Conservation (phyloP, 2,888 invertebrate genomes). For the Drosophila ustulata region DNA sequence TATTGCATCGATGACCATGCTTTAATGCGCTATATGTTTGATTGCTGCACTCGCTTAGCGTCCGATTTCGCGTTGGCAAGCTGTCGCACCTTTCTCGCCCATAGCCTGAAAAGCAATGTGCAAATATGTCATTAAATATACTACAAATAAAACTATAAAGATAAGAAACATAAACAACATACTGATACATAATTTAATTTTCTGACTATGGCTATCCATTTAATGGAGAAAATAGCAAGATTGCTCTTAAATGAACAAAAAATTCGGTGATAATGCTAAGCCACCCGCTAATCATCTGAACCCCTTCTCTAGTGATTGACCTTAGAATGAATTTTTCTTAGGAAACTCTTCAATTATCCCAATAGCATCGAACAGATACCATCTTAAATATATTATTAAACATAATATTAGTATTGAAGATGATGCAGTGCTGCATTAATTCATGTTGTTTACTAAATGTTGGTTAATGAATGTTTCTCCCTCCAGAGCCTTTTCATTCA, state of each 20-base stretch:
- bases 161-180: no score
- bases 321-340: no score
- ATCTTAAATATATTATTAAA: no score
- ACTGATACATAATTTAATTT: no score
- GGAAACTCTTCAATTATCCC: no score
- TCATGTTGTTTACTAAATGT: not conserved
- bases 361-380: no score
- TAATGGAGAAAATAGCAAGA: no score
- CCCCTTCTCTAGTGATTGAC: no score
- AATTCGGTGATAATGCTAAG: not conserved
- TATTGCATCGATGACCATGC: slow-evolving; percentile 84
- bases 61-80: slow-evolving; percentile 90
- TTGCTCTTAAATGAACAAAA: no score
- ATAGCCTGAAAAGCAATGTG: slow-evolving; percentile 40
- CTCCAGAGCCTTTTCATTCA: not conserved
- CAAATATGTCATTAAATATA: not conserved
- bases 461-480: not conserved
- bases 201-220: no score
- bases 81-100: slow-evolving; percentile 91
- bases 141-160: no score
- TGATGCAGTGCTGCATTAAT: not conserved
- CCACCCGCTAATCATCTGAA: not conserved
- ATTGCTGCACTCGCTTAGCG: slow-evolving; percentile 87
- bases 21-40: slow-evolving; percentile 80
- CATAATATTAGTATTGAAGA: not conserved